Percentiles rank a stretch among this genome's conserved stretches.
These are phyloP conservation scores for Apodemia hepburni DNA, from an alignment of 2,888 invertebrate genomes.

Conservation along the genomic window DNA sequence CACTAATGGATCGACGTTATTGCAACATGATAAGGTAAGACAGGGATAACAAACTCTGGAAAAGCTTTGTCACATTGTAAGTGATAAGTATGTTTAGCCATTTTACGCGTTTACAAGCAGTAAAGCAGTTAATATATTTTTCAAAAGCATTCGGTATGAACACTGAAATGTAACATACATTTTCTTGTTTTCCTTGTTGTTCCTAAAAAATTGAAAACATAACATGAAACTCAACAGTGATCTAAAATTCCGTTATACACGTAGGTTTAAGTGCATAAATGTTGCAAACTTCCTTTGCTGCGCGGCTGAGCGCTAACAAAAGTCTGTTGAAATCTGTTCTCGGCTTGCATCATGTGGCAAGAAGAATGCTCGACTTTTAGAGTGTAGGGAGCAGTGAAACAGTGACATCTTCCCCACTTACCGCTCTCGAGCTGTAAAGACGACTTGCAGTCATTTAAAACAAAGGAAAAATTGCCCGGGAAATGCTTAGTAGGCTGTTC, in stretches of 20 bases:
- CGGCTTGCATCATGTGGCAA: conserved; percentile 48
- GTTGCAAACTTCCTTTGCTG: conserved; percentile 28
- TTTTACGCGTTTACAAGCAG: too few species aligned
- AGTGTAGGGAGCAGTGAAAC: conserved; percentile 54
- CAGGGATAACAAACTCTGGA: too few species aligned
- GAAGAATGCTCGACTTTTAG: conserved; percentile 58
- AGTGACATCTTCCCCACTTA: conserved; percentile 66
- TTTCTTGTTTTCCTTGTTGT: too few species aligned
- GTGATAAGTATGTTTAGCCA: too few species aligned
- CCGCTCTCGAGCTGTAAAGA: conserved; percentile 49
- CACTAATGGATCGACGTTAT: too few species aligned
- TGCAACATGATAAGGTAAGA: too few species aligned
- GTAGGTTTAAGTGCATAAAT: conserved; percentile 19
- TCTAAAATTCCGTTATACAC: conserved; percentile 15
- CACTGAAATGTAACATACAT: too few species aligned
- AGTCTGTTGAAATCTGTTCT: conserved; percentile 64
- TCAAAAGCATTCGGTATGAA: too few species aligned
- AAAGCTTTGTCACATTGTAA: too few species aligned
- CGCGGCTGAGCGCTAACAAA: conserved; percentile 47
- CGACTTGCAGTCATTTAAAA: conserved; percentile 66
- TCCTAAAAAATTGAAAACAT: background rate
- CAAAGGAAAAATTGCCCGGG: conserved; percentile 67
- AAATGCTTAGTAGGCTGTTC: conserved; percentile 46
- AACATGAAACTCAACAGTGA: conserved; percentile 3
- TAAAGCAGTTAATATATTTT: too few species aligned